A percentile compares a stretch with the other conserved stretches of the same genome.
Conservation (phyloP, 2,797 vertebrate species). For the Kryptolebias ocellatus region DNA sequence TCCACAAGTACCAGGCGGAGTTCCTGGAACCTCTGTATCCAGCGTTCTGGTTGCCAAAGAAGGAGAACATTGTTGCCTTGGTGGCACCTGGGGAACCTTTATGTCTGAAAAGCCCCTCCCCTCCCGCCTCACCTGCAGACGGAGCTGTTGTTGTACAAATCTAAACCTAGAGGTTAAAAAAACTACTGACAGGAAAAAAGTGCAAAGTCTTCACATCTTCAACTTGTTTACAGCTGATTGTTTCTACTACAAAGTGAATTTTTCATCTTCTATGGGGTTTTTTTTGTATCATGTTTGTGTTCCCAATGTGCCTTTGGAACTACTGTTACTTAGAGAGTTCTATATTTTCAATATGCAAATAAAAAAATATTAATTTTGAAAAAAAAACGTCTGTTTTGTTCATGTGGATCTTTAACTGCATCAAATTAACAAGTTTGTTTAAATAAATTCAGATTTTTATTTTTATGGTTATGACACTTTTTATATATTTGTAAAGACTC, state of each 20-base stretch:
- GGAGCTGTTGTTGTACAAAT: not conserved
- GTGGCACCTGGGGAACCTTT: conserved; percentile 69
- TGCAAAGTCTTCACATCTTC: not conserved
- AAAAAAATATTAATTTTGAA: conserved; percentile 11
- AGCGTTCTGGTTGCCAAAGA: conserved; percentile 87
- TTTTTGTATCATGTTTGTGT: conserved; percentile 29
- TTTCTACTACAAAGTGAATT: not conserved
- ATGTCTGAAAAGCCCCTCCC: conserved; percentile 66
- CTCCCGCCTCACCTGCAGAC: conserved; percentile 58
- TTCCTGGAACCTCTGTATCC: conserved; percentile 85
- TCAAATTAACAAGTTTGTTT: not conserved
- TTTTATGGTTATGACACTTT: too few relatives aligned
- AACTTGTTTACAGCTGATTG: conserved; percentile 24
- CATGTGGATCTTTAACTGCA: not conserved
- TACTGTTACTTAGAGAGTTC: conserved; percentile 39
- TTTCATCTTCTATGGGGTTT: not conserved
- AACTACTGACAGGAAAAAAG: not conserved
- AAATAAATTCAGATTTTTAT: not conserved
- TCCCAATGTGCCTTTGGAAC: conserved; percentile 13
- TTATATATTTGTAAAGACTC: too few relatives aligned
- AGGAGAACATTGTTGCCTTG: conserved; percentile 81
- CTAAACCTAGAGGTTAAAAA: not conserved
- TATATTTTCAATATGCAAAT: conserved; percentile 30
- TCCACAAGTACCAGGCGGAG: conserved; percentile 78
- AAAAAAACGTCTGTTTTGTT: not conserved